These are phyloP conservation scores for Bothrops jararaca DNA, from an alignment of 2,113 vertebrate genomes.

Conservation along the genomic window DNA sequence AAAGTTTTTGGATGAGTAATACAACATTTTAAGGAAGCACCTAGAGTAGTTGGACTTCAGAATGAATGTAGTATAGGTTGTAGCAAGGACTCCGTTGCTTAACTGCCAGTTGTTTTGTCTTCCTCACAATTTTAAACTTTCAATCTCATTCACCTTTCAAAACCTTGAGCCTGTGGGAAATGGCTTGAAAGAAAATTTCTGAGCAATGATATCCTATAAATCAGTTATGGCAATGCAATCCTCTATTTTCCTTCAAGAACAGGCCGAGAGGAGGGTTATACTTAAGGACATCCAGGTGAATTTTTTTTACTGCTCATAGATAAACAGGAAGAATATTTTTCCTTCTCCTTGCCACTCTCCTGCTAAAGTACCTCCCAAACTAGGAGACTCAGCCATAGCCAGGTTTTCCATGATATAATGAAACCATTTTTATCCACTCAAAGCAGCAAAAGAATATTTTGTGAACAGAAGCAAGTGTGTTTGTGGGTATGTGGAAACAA, in stretches of 20 bases:
- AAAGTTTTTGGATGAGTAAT: not conserved
- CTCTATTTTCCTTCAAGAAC: not conserved
- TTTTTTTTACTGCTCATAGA: constrained; percentile 2
- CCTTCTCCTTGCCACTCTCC: not conserved
- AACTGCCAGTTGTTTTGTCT: not conserved
- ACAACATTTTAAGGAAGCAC: not conserved
- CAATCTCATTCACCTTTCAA: not conserved
- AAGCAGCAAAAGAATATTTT: not conserved
- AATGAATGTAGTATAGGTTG: not conserved
- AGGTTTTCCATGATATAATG: not conserved
- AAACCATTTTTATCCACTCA: not conserved
- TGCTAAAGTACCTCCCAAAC: not conserved
- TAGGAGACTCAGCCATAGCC: not conserved
- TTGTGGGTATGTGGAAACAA: not conserved
- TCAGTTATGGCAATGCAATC: not conserved
- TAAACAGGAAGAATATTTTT: not conserved
- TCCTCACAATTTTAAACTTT: not conserved
- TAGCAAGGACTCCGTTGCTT: rapidly evolving
- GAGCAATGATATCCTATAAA: not conserved
- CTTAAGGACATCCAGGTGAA: not conserved
- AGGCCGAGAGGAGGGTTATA: not conserved
- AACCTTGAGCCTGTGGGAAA: not conserved
- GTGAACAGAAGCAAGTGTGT: not conserved
- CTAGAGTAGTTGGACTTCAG: not conserved
- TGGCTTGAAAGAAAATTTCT: not conserved